These are phyloP conservation scores for Grammomys surdaster DNA, from an alignment of 2,113 vertebrate species.

Conservation along the genomic window DNA sequence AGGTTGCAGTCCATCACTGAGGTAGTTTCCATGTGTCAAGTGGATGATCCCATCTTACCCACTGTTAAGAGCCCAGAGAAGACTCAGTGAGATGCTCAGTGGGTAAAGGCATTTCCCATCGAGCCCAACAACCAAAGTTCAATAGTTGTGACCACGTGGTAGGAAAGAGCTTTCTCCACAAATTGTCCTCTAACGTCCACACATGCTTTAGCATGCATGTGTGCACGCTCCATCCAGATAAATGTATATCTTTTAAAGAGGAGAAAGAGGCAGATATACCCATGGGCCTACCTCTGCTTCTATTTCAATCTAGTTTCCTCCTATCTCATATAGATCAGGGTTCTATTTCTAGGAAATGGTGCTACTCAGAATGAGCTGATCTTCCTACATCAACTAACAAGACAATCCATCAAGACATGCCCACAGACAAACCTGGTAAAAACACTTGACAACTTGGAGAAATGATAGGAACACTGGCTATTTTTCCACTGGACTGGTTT, in stretches of 20 bases:
- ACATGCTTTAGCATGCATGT: not conserved
- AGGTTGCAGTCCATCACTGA: not conserved
- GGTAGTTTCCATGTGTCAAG: not conserved
- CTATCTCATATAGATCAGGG: not conserved
- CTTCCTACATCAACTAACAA: not conserved
- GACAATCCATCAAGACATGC: not conserved
- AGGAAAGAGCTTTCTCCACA: not conserved
- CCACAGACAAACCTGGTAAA: not conserved
- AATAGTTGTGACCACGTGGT: not conserved
- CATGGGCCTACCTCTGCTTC: not conserved
- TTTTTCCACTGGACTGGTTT: not conserved
- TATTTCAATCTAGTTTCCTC: not conserved
- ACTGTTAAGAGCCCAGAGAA: not conserved
- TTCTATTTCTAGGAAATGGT: not conserved
- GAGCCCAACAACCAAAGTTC: not conserved
- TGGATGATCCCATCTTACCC: not conserved
- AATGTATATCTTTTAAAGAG: not conserved
- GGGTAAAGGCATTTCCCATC: not conserved
- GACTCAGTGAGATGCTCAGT: not conserved
- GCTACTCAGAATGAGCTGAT: not conserved
- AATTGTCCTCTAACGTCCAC: not conserved
- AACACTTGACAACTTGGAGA: not conserved
- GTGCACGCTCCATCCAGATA: not conserved
- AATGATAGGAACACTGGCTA: not conserved
- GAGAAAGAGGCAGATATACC: not conserved